phyloP scores from a whole-genome alignment of 2,113 vertebrate species.

The Lanius ludovicianus region DNA sequence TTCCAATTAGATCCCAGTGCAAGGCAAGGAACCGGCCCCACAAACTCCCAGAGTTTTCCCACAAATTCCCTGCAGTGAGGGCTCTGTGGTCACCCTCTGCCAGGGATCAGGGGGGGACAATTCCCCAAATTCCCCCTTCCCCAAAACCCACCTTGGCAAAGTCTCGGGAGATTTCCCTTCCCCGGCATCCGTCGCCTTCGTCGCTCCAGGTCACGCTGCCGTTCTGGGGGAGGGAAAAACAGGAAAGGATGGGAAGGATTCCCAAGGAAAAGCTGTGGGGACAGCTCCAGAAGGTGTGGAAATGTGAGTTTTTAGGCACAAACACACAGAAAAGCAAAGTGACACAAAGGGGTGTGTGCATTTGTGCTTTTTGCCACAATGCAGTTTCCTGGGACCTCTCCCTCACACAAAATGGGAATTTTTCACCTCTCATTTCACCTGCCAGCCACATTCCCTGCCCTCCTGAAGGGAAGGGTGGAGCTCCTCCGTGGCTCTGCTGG shows the following conservation, averaged over 20 bases:
- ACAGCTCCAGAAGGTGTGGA: neutral
- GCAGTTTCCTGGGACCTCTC: neutral
- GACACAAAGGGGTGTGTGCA: neutral
- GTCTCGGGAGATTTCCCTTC: conserved; percentile 90
- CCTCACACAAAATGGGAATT: neutral
- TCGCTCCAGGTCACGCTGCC: conserved; percentile 83
- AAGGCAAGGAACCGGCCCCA: neutral
- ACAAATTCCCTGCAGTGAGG: neutral
- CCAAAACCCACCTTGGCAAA: conserved; percentile 87
- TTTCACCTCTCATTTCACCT: neutral
- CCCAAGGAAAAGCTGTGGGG: neutral
- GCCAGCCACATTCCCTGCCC: neutral
- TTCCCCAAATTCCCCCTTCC: neutral
- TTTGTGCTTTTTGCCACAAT: too few relatives aligned
- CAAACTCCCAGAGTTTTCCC: neutral
- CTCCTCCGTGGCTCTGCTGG: neutral
- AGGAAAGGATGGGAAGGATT: neutral
- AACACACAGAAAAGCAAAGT: fast-evolving
- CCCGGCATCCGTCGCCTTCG: conserved; percentile 82
- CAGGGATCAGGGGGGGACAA: neutral
- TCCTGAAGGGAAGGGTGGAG: neutral
- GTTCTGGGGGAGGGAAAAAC: conserved; percentile 71
- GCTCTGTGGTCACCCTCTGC: neutral
- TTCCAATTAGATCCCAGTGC: neutral
- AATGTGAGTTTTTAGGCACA: neutral